These are phyloP conservation scores for Actinopyga echinites DNA, from an alignment of 53 echinoderm and acorn worm genomes.

Conservation along the genomic window DNA sequence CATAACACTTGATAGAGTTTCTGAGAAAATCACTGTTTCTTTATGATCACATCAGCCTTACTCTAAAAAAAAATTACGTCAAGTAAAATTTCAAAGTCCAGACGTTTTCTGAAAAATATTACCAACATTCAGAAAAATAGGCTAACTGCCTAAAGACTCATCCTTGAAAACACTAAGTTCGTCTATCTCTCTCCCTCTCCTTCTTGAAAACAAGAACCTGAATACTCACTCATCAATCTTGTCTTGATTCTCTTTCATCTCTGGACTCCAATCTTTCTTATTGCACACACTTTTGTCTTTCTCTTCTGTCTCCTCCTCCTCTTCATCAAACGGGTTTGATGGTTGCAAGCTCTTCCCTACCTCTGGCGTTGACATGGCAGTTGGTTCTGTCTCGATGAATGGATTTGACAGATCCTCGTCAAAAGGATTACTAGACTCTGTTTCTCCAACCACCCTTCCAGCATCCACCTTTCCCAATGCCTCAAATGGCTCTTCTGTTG, in stretches of 20 bases:
- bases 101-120: too few species aligned
- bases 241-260: neutral
- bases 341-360: neutral
- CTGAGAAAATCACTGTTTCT: too few species aligned
- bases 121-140: too few species aligned
- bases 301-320: conserved; percentile 1
- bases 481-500: neutral
- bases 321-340: conserved; percentile 35
- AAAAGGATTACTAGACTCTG: neutral
- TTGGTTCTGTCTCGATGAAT: conserved; percentile 5
- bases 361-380: conserved; percentile 18
- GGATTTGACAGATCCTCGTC: neutral
- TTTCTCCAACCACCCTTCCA: neutral
- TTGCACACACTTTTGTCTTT: neutral
- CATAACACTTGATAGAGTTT: too few species aligned
- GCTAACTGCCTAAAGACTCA: too few species aligned
- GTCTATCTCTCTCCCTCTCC: too few species aligned
- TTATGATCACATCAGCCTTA: too few species aligned
- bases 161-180: too few species aligned
- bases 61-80: too few species aligned
- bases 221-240: conserved; percentile 17
- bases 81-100: too few species aligned
- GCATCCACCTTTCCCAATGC: neutral
- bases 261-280: neutral
- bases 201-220: too few species aligned